phyloP scores from a whole-genome alignment of 2,797 vertebrate genomes.

The Mormyrops boulengeri region DNA sequence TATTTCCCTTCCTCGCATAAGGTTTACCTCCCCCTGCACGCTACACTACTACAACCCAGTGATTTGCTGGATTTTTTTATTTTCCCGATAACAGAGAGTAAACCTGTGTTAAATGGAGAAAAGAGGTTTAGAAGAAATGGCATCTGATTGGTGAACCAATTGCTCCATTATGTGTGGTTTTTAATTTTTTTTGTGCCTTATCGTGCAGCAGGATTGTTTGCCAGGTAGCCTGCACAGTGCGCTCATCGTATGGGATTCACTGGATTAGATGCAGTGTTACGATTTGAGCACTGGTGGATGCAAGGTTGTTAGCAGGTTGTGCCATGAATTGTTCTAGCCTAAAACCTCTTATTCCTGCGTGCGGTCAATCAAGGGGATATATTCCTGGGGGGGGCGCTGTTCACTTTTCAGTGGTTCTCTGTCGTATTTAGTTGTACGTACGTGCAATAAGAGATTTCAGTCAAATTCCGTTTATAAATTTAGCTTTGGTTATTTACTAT shows the following conservation, averaged over 20 bases:
- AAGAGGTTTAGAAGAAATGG: not conserved
- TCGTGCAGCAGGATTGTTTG: not conserved
- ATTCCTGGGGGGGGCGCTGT: too few relatives aligned
- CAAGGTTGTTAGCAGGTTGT: not conserved
- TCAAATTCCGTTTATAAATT: not conserved
- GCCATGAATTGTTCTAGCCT: not conserved
- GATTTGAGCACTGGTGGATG: not conserved
- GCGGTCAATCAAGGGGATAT: not conserved
- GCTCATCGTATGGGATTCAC: not conserved
- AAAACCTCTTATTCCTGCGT: not conserved
- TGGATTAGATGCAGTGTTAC: not conserved
- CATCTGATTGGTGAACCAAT: not conserved
- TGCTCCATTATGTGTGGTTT: not conserved
- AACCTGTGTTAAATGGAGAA: not conserved
- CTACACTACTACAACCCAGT: not conserved
- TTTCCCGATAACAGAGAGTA: not conserved
- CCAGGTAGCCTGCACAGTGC: not conserved
- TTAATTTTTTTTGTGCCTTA: not conserved
- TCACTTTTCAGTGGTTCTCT: not conserved
- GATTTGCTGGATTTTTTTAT: not conserved
- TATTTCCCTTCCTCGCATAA: not conserved
- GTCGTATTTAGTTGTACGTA: not conserved
- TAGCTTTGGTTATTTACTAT: not conserved
- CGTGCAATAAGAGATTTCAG: not conserved
- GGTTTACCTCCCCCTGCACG: not conserved